phyloP scores from a whole-genome alignment of 2,113 vertebrate genomes.

The Eupsittula cactorum region DNA sequence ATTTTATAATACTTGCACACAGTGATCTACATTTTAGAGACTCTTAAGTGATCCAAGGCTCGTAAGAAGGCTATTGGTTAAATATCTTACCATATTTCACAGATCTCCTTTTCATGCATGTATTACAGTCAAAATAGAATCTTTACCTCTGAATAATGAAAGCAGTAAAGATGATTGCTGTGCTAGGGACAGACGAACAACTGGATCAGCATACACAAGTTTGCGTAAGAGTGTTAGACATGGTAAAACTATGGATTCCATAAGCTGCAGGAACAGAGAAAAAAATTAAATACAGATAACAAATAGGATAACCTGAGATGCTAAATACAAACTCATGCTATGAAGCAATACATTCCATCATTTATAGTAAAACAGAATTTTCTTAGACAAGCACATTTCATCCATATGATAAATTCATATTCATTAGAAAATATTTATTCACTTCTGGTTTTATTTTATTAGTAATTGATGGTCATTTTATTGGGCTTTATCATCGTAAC shows the following conservation, averaged over 20 bases:
- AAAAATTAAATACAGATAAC: not conserved
- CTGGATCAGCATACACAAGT: conserved; percentile 84
- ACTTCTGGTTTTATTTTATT: not conserved
- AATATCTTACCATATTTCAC: not conserved
- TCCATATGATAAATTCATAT: not conserved
- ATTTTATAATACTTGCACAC: not conserved
- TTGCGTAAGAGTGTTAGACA: conserved; percentile 87
- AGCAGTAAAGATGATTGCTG: conserved; percentile 81
- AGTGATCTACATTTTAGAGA: not conserved
- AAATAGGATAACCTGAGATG: not conserved
- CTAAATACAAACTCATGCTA: not conserved
- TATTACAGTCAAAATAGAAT: not conserved
- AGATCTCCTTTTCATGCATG: not conserved
- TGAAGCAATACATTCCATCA: not conserved
- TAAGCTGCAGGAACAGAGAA: conserved; percentile 69
- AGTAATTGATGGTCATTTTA: not conserved
- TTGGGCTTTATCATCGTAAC: not conserved
- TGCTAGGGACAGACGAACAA: conserved; percentile 81
- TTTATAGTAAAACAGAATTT: not conserved
- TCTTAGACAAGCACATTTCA: not conserved
- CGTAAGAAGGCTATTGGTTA: not conserved
- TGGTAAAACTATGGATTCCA: conserved; percentile 82
- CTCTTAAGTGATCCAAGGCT: not conserved
- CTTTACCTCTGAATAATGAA: conserved; percentile 85
- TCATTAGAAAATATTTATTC: not conserved